Percentiles rank a stretch among this genome's conserved stretches.
Evolutionary conservation across 2,888 invertebrate genomes (phyloP).

Genomic region (Diabrotica balteata): DNA sequence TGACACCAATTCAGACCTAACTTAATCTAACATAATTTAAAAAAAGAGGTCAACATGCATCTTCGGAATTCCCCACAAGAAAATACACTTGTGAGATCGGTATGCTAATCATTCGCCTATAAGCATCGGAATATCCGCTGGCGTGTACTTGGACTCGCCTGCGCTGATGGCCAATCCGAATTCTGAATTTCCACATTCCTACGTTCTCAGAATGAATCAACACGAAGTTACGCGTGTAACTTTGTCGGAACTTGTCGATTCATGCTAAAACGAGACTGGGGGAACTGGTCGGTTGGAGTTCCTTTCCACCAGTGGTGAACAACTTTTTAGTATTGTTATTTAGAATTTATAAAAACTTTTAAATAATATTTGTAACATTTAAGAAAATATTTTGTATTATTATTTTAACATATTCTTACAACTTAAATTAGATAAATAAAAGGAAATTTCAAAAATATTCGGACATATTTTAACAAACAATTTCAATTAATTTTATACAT

Average conservation of each 20-base stretch:
- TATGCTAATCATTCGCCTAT: not conserved
- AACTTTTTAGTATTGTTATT: not conserved
- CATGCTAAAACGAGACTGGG: not conserved
- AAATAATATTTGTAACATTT: too few species aligned
- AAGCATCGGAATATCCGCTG: not conserved
- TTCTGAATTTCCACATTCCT: too few species aligned
- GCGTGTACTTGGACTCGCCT: not conserved
- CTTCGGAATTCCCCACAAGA: not conserved
- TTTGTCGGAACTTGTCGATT: slow-evolving; percentile 7
- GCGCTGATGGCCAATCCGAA: not conserved
- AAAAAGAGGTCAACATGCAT: too few species aligned
- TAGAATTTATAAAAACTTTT: too few species aligned
- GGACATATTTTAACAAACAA: too few species aligned
- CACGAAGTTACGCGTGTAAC: slow-evolving; percentile 1
- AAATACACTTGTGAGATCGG: too few species aligned
- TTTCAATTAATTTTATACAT: too few species aligned
- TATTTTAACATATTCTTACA: too few species aligned
- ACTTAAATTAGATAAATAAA: too few species aligned
- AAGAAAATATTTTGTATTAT: too few species aligned
- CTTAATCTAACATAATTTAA: too few species aligned
- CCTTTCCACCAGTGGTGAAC: not conserved
- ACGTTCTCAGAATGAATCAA: slow-evolving; percentile 6
- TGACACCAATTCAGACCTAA: not conserved
- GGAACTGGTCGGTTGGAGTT: not conserved
- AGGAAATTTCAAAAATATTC: too few species aligned